These are phyloP conservation scores for Dryadula phaetusa DNA, from an alignment of 2,888 invertebrate genomes.

Conservation along the genomic window DNA sequence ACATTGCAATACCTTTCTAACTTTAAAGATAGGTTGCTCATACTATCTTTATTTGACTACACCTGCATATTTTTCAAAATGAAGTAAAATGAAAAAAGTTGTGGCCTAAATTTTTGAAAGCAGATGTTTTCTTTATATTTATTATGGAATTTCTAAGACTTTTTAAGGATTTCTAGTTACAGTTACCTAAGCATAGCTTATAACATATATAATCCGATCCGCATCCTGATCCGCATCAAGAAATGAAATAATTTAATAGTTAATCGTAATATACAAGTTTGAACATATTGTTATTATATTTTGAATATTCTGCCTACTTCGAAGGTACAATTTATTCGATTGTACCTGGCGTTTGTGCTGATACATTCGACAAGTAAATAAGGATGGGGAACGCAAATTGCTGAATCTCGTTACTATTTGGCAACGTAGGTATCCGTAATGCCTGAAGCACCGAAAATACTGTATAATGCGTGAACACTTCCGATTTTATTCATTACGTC, in stretches of 20 bases:
- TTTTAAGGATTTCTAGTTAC: no score
- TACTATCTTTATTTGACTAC: slow-evolving; percentile 1
- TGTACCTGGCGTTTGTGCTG: slow-evolving; percentile 35
- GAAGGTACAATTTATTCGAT: slow-evolving; percentile 39
- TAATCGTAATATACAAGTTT: neutral
- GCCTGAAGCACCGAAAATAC: slow-evolving; percentile 62
- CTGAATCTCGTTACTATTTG: slow-evolving; percentile 73
- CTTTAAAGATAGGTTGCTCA: slow-evolving; percentile 10
- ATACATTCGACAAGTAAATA: slow-evolving; percentile 43
- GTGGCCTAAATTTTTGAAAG: no score
- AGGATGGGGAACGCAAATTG: slow-evolving; percentile 64
- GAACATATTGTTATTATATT: neutral
- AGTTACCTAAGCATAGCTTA: no score
- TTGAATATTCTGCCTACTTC: neutral
- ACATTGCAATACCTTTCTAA: slow-evolving; percentile 5
- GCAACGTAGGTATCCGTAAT: slow-evolving; percentile 65
- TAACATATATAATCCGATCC: no score
- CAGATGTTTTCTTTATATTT: no score
- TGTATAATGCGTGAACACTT: slow-evolving; percentile 57
- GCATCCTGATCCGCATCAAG: no score
- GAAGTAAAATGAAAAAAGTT: no score
- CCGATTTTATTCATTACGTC: slow-evolving; percentile 51
- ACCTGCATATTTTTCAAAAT: neutral
- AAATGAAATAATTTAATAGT: no score
- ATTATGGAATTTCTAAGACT: no score